phyloP scores from a whole-genome alignment of 2,888 invertebrate genomes.

The Cephonodes hylas region DNA sequence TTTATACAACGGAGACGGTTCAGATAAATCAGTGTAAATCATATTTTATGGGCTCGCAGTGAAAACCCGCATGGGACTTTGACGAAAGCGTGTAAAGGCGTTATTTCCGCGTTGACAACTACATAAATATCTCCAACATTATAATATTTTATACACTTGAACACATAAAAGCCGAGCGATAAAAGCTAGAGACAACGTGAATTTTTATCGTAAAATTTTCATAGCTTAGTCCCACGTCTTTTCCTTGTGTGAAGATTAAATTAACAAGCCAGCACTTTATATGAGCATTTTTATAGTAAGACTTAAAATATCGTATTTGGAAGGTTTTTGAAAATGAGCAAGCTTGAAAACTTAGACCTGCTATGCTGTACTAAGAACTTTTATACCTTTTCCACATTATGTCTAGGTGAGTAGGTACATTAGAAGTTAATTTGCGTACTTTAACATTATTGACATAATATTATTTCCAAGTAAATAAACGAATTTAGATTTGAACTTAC shows the following conservation, averaged over 20 bases:
- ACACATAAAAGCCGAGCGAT: not conserved
- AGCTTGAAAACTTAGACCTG: no score
- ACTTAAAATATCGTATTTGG: not conserved
- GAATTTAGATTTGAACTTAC: no score
- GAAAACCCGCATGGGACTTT: not conserved
- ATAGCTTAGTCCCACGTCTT: not conserved
- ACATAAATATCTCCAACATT: not conserved
- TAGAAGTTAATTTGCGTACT: no score
- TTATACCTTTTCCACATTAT: no score
- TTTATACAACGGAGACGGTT: not conserved
- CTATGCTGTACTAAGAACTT: no score
- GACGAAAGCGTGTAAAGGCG: not conserved
- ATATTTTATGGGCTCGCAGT: not conserved
- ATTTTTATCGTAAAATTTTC: not conserved
- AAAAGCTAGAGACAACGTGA: not conserved
- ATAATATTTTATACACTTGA: constrained; percentile 1
- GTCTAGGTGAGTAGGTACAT: no score
- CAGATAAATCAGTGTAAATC: not conserved
- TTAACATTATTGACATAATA: no score
- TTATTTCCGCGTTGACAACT: not conserved
- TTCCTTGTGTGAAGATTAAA: not conserved
- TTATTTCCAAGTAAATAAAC: no score
- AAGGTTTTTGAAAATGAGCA: not conserved
- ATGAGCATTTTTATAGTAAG: not conserved
- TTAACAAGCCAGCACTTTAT: not conserved